Evolutionary conservation across 1,140 invertebrate species (phyloP).

Genomic region (Asbolus verrucosus): DNA sequence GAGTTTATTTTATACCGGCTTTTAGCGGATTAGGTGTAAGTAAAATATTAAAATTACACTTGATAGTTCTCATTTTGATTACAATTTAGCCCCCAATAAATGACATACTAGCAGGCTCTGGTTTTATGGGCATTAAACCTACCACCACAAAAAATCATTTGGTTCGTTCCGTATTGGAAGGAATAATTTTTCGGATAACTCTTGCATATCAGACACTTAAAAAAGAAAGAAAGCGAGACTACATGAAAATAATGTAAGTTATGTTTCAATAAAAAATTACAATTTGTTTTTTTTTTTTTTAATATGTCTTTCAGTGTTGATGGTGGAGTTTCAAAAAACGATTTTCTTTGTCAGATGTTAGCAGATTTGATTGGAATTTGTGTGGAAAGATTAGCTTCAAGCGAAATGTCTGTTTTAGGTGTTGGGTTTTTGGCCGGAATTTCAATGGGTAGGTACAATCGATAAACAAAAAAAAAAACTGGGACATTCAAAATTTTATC

Average conservation of each 20-base stretch:
- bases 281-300: conserved; percentile 19
- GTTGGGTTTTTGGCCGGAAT: conserved; percentile 86
- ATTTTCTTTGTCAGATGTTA: conserved; percentile 90
- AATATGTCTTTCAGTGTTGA: conserved; percentile 77
- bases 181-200: conserved; percentile 85
- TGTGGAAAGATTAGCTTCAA: conserved; percentile 76
- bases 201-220: conserved; percentile 79
- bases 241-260: conserved; percentile 28
- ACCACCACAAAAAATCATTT: conserved; percentile 84
- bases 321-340: conserved; percentile 93
- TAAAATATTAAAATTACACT: conserved; percentile 43
- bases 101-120: conserved; percentile 83
- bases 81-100: conserved; percentile 84
- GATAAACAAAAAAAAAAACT: too few species aligned
- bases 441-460: conserved; percentile 75
- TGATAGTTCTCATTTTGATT: not conserved
- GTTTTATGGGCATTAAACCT: conserved; percentile 87
- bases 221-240: conserved; percentile 72
- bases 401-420: conserved; percentile 84
- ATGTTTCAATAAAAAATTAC: conserved; percentile 16
- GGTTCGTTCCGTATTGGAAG: conserved; percentile 86
- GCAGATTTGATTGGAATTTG: conserved; percentile 81
- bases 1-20: conserved; percentile 91
- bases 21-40: conserved; percentile 90
- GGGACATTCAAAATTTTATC: too few species aligned